phyloP scores from a whole-genome alignment of 2,888 invertebrate genomes.

The Amorpha juglandis region DNA sequence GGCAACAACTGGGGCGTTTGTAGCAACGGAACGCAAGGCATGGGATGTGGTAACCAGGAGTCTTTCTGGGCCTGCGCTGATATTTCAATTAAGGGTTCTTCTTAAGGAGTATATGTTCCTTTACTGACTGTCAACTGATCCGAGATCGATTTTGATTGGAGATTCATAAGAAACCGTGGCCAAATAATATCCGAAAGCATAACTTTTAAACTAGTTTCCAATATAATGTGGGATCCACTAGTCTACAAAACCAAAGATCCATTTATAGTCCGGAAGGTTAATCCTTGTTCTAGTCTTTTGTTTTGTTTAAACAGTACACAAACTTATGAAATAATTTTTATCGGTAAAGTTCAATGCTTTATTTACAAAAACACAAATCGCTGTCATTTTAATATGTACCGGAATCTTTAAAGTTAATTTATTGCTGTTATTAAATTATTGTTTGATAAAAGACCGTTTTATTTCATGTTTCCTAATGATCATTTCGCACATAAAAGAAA shows the following conservation, averaged over 20 bases:
- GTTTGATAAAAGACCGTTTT: slow-evolving; percentile 15
- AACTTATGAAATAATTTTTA: not conserved
- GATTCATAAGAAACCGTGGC: not conserved
- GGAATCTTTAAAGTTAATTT: slow-evolving; percentile 17
- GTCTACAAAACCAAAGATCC: too few relatives aligned
- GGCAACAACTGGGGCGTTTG: slow-evolving; percentile 93
- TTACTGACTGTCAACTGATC: not conserved
- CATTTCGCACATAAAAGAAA: not conserved
- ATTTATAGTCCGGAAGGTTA: too few relatives aligned
- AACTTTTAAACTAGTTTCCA: too few relatives aligned
- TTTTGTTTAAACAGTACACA: not conserved
- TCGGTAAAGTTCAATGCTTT: slow-evolving; percentile 10
- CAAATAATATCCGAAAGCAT: not conserved
- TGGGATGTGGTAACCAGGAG: slow-evolving; percentile 94
- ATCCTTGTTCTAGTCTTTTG: not conserved
- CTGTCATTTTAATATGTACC: not conserved
- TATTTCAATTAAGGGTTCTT: slow-evolving; percentile 85
- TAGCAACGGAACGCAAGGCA: slow-evolving; percentile 86
- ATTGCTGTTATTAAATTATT: slow-evolving; percentile 24
- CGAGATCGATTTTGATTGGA: not conserved
- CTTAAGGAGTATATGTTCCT: not conserved
- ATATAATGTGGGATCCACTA: too few relatives aligned
- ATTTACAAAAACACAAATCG: not conserved
- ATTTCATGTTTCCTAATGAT: slow-evolving; percentile 21
- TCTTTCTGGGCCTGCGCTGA: slow-evolving; percentile 93